Evolutionary conservation across 2,113 vertebrate genomes (phyloP), one percentile per base, ranked within the genome.

Genomic region (Coptodon bakossiorum): DNA sequence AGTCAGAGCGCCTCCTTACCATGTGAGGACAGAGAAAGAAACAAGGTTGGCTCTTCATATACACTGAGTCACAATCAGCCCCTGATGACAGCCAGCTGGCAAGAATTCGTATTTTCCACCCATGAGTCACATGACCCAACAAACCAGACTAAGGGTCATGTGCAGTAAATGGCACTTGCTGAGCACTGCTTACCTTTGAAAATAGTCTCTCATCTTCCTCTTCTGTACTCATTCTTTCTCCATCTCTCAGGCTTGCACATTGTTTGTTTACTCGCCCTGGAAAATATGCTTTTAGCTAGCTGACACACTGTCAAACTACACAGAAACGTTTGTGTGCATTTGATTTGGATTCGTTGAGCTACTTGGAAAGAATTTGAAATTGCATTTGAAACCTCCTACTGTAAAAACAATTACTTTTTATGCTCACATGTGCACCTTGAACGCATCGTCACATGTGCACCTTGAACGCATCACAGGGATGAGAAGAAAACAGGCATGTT

Each of bases 1-100:
- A 66, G 4, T 36, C 31, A 38, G 17, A n/a, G 17, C 7, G 10
- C 61, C 17, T n/a, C 6, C 31, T 7, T 66, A 38, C 61, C 31
- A 38, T 66, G 4, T 66, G 31, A 66, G 31, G 61, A 66, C 31
- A 66, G 61, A 66, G 61, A 66, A 66, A 66, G 61, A 66, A 66
- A 38, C 61, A n/a, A 12, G 10, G 61, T 66, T n/a, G 31, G 61
- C 17, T 12, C 61, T 66, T 66, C 61, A 38, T 66, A 66, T 38
- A 66, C 34, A 3, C 34, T 66, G 61, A 38, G 34, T 68, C 63
- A 22, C 63, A 68, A 22, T 3, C 19, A 68, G 34, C 63, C 34
- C 34, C 11, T 68, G 34, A 68, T 38, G 34, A 68, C 34, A 68
- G 34, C 63, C 34, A 68, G 19, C 63, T 38, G 34, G 63, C 63